These are phyloP conservation scores for Phylloscopus collybita DNA, from an alignment of 2,797 vertebrate species.

Conservation along the genomic window DNA sequence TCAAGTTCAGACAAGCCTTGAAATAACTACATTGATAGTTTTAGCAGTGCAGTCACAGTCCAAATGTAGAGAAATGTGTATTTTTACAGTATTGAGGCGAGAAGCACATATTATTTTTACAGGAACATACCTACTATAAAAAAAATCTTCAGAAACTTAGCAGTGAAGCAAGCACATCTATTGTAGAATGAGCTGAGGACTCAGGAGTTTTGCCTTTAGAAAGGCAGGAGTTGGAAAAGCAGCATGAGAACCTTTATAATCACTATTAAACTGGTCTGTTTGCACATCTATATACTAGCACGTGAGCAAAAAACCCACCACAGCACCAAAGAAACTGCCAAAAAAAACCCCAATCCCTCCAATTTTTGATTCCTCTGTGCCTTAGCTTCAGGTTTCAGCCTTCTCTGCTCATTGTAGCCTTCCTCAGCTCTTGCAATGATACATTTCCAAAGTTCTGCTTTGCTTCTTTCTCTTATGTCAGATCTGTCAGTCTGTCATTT, in stretches of 20 bases:
- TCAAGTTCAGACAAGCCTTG: background rate
- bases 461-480: background rate
- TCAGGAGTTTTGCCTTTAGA: background rate
- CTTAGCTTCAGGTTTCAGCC: background rate
- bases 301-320: background rate
- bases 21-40: background rate
- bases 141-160: background rate
- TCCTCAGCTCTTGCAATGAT: background rate
- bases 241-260: background rate
- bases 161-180: background rate
- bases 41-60: background rate
- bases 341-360: rapidly evolving
- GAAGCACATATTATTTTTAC: background rate
- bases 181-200: background rate
- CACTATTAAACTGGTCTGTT: background rate
- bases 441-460: background rate
- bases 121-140: background rate
- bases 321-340: background rate
- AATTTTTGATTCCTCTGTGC: background rate
- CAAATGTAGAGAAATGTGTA: background rate
- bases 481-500: background rate
- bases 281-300: background rate
- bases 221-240: background rate
- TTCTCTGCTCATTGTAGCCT: background rate
- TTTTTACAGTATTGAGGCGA: background rate